Base-by-base conservation (phyloP, 2,888 invertebrate species). In the Cartodere bifasciata region DNA sequence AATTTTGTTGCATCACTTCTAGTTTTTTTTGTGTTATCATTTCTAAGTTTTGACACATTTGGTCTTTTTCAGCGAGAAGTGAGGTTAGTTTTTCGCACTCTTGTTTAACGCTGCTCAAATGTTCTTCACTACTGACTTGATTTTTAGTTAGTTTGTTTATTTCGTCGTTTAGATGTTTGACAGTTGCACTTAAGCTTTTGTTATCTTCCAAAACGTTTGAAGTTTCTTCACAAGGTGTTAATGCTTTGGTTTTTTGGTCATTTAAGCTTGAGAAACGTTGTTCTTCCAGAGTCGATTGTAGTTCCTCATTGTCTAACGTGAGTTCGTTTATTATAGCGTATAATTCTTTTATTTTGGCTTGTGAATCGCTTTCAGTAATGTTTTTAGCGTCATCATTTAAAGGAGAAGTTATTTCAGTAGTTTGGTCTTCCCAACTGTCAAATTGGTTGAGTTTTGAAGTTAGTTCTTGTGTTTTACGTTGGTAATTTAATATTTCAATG, bases 401-500 rank as follows among this genome's bases (percentile, higher is more conserved):
- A 13, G 4, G 11, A 20, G 13, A 13, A 16, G 16, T 16, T 17
- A 48, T 47, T 29, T 45, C 24, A 15, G 15, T 15, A 35, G 32
- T 32, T n/a, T 26, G 23, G 30, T 52, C 54, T 38, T 48, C 51
- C n/a, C 53, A 54, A 69, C 70, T 70, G 38, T 67, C 65, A 6
- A 72, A 53, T 20, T 63, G 60, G 29, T 67, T 67, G 5, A 85
- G 50, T 56, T 81, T 78, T 30, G 74, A 67, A 43, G 67, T 70
- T 2, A 81, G 61, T 48, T 83, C 78, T 42, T 75, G 70, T 43
- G 76, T 77, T 49, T 79, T 72, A 34, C 71, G 70, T 49, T 80
- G 75, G 64, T 76, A 77, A 47, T 76, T 64, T 39, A 79, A 70
- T 12, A 85, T 62, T 51, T 84, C 82, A 50, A 70, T 70, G 44